Evolutionary conservation across 2,888 invertebrate species (phyloP).

Genomic region (Diarsia rubi): DNA sequence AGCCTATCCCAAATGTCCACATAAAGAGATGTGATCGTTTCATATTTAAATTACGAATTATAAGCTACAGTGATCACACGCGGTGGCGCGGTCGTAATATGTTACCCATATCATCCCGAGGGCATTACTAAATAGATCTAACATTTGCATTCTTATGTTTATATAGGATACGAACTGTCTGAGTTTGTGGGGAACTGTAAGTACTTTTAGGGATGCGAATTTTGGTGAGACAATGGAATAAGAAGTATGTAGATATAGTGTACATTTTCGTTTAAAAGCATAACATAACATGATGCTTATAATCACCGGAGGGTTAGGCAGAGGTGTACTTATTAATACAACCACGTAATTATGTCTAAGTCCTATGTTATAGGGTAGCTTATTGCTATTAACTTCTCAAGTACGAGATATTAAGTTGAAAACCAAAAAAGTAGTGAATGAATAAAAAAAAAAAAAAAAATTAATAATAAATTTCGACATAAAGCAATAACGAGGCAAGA

Average conservation of each 20-base stretch:
- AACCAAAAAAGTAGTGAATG: not conserved
- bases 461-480: not conserved
- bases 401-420: not conserved
- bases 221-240: constrained; percentile 7
- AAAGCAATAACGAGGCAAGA: not conserved
- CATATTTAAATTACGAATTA: constrained; percentile 69
- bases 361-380: too few species aligned
- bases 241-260: not conserved
- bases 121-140: constrained; percentile 66
- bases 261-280: too few species aligned
- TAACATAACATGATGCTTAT: too few species aligned
- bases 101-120: constrained; percentile 58
- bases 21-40: constrained; percentile 57
- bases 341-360: too few species aligned
- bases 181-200: constrained; percentile 25
- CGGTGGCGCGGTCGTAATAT: constrained; percentile 44
- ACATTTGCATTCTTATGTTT: constrained; percentile 67
- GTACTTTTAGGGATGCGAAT: constrained; percentile 42
- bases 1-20: not conserved
- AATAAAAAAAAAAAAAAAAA: too few species aligned
- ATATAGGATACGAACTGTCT: constrained; percentile 49
- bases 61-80: constrained; percentile 65
- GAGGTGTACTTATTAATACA: too few species aligned
- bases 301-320: too few species aligned
- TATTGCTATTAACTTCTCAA: too few species aligned